These are phyloP conservation scores for Toxotes lorentzi DNA, from an alignment of 2,797 vertebrate genomes.

Conservation along the genomic window DNA sequence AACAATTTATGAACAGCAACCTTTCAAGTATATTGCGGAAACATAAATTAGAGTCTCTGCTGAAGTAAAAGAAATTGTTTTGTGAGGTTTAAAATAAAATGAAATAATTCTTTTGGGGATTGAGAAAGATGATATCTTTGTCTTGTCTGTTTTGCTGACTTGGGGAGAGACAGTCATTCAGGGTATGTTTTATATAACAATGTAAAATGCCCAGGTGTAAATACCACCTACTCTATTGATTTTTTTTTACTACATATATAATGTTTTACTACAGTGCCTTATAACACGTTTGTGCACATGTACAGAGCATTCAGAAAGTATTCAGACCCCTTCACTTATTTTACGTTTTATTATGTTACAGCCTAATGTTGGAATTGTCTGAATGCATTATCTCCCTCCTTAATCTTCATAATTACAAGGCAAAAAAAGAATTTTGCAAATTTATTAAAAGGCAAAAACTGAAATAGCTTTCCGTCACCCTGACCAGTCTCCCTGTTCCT, in stretches of 20 bases:
- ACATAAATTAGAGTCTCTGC: constrained; percentile 41
- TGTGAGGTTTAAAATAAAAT: constrained; percentile 3
- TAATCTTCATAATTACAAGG: no score
- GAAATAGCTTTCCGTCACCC: no score
- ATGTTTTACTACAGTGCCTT: constrained; percentile 81
- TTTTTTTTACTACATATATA: constrained; percentile 75
- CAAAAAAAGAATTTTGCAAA: no score
- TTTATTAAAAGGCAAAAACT: no score
- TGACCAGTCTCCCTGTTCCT: no score
- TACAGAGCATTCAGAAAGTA: no score
- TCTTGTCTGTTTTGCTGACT: constrained; percentile 80
- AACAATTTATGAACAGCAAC: constrained; percentile 37
- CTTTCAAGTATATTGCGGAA: constrained; percentile 46
- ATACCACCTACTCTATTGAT: constrained; percentile 67
- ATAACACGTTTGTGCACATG: constrained; percentile 78
- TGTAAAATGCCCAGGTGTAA: constrained; percentile 77
- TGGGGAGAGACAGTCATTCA: constrained; percentile 78
- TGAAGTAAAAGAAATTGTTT: constrained; percentile 33
- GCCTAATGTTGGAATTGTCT: no score
- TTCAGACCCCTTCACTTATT: no score
- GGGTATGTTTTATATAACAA: constrained; percentile 82
- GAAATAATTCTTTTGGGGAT: constrained; percentile 11
- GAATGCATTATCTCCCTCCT: no score
- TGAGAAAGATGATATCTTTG: constrained; percentile 38
- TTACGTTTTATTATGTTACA: no score